Base-by-base conservation (phyloP, 2,113 vertebrate species). In the Ctenomys sociabilis region DNA sequence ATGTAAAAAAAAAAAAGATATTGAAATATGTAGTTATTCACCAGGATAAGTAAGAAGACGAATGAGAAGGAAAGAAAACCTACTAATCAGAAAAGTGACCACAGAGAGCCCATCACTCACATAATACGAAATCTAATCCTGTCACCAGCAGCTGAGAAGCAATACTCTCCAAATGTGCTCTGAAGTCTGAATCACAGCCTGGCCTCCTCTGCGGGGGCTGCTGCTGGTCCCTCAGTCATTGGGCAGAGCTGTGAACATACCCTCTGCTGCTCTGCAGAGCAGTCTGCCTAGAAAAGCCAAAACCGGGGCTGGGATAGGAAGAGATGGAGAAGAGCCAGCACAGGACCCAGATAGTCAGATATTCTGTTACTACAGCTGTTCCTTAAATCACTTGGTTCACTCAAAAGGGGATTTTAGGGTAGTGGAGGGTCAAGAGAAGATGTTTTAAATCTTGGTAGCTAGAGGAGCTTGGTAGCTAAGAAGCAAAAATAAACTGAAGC, bases 251-350 rank as follows among this genome's bases (percentile, higher is more conserved):
- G 45, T 90, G 81, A 93, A 64, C 87, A 96, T 81, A 96, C 93
- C 87, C 95, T 96, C 96, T 97, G 96, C 97, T 95, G 96, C 97
- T 96, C 83, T 96, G 96, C 97, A 90, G 96, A 95, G 70, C 93
- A 77, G 91, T 70, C 95, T 90, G 93, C 43, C 68, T 40, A 83
- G 91, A 40, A 68, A 96, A 96, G 92, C 92, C 94, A 97, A 85
- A 94, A 52, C 70, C 7, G 28, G 94, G 90, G 61, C 93, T 88
- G 95, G 78, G 66, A 72, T 72, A 77, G 92, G 93, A 7, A 63
- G 94, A 37, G 68, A 61, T 52, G 90, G 93, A 92, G 75, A 92
- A 78, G 21, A 0, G 45, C 78, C 90, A 86, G 88, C 88, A 54
- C 75, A 78, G 82, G 77, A 93, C 72, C 81, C 93, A 95, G 95